Base-by-base conservation (phyloP, 2,113 vertebrate genomes). In the Planiliza haematocheilus region DNA sequence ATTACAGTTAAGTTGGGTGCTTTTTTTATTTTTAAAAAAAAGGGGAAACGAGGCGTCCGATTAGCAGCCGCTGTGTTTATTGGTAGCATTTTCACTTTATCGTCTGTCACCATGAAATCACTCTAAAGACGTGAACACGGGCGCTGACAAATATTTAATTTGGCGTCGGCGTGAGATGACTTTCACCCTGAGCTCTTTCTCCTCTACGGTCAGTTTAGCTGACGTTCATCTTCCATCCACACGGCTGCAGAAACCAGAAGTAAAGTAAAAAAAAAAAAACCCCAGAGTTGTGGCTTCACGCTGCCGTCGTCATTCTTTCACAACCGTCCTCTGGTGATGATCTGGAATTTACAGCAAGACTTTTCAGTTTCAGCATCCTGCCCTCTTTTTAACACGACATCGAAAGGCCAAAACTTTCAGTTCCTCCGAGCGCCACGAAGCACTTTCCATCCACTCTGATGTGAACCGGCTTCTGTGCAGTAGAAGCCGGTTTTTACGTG, bases 221-320 rank as follows among this genome's bases (percentile, higher is more conserved):
- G 5, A 0, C 0, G 0, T 46, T 52, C 18, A 34, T 68, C 48
- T 48, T 20, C 4, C 1, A 3, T 49, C 46, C 10, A 0, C 9
- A 17, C 21, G 9, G 12, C 52, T 37, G 4, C 55, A 59, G 60
- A 69, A 79, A 79, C 20, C 70, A 82, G 72, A 83, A 62, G 71
- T 6, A 21, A 30, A 5, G n/a, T n/a, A 30, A 30, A 30, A 30
- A 30, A 30, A 30, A 30, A 20, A 42, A 65, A 61, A 36, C 46
- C 68, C 21, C 78, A 37, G 7, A 7, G 39, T 4, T 46, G 48
- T 36, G 51, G 51, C 17, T 10, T 45, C 49, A n/a, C 63, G 1
- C 10, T 10, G 17, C 39, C 56, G 53, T 51, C 17, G 49, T 51
- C 17, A 4, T 3, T 50, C 48, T 75, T 71, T 76, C 62, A 48